These are phyloP conservation scores for Drosophila kambysellisi DNA, from an alignment of 2,888 invertebrate genomes.

Conservation along the genomic window DNA sequence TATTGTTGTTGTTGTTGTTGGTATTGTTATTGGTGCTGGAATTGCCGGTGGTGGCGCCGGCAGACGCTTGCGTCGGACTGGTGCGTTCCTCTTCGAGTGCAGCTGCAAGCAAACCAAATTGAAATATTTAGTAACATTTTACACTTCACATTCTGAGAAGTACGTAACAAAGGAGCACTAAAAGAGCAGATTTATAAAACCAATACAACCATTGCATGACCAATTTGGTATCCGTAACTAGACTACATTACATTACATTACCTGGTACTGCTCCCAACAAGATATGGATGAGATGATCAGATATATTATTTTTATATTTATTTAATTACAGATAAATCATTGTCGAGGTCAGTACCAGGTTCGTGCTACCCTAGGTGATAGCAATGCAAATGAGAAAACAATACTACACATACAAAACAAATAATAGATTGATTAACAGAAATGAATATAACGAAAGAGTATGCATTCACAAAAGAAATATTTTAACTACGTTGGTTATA, in stretches of 20 bases:
- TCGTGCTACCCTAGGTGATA: conserved; percentile 11
- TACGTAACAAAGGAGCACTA: conserved; percentile 24
- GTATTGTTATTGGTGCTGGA: conserved; percentile 53
- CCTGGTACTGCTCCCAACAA: conserved; percentile 9
- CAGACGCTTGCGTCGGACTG: conserved; percentile 83
- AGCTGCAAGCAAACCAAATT: conserved; percentile 84
- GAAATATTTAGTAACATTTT: conserved; percentile 1
- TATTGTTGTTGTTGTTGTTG: conserved; percentile 47
- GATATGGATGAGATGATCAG: background rate
- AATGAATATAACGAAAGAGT: conserved; percentile 14
- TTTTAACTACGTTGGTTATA: conserved; percentile 17
- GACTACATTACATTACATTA: conserved; percentile 34
- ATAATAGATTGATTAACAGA: conserved; percentile 8
- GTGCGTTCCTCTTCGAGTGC: conserved; percentile 89
- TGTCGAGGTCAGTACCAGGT: conserved; percentile 33
- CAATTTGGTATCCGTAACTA: conserved; percentile 33
- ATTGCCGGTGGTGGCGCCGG: conserved; percentile 56
- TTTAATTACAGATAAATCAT: background rate
- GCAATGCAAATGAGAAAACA: conserved; percentile 12
- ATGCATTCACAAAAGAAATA: conserved; percentile 41
- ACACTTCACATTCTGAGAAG: background rate
- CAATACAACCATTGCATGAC: conserved; percentile 44
- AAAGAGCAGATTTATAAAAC: conserved; percentile 26
- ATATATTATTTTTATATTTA: background rate
- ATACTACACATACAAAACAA: conserved; percentile 21